These are phyloP conservation scores for Pseudomyrmex gracilis DNA, from an alignment of 1,140 invertebrate genomes.

Conservation along the genomic window DNA sequence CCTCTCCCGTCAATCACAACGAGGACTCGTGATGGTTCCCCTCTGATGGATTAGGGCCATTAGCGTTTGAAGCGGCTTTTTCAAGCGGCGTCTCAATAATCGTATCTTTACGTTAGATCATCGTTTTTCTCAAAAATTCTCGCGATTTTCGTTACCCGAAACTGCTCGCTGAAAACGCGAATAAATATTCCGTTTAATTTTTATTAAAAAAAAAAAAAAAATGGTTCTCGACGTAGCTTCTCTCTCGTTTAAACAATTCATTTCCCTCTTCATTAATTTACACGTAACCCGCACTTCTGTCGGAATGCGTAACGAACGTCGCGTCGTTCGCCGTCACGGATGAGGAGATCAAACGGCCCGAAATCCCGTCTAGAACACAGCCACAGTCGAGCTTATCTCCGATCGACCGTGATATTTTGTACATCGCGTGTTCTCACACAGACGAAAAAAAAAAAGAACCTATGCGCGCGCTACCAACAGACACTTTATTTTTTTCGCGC, in stretches of 20 bases:
- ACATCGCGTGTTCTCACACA: not conserved
- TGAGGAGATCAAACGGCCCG: not conserved
- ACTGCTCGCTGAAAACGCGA: no score
- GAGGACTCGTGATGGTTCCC: not conserved
- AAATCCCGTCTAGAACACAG: slow-evolving; percentile 23
- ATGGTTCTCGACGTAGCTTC: not conserved
- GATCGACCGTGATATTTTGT: slow-evolving; percentile 8
- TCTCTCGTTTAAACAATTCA: not conserved
- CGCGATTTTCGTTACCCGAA: no score
- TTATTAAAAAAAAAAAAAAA: no score
- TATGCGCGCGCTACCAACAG: not conserved
- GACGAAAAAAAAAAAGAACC: slow-evolving; percentile 1
- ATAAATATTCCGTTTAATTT: no score
- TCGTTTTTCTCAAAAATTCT: not conserved
- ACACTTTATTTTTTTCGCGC: not conserved
- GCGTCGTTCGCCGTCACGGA: not conserved
- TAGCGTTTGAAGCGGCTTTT: slow-evolving; percentile 43
- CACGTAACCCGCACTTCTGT: not conserved
- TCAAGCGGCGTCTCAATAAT: not conserved
- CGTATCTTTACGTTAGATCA: not conserved
- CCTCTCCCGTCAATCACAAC: slow-evolving; percentile 55
- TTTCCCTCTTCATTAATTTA: not conserved
- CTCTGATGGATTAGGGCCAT: slow-evolving; percentile 70
- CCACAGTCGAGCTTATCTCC: slow-evolving; percentile 29
- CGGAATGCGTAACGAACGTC: slow-evolving; percentile 1